Base-by-base conservation (phyloP, 2,797 vertebrate species). In the Sebastes oblongus region DNA sequence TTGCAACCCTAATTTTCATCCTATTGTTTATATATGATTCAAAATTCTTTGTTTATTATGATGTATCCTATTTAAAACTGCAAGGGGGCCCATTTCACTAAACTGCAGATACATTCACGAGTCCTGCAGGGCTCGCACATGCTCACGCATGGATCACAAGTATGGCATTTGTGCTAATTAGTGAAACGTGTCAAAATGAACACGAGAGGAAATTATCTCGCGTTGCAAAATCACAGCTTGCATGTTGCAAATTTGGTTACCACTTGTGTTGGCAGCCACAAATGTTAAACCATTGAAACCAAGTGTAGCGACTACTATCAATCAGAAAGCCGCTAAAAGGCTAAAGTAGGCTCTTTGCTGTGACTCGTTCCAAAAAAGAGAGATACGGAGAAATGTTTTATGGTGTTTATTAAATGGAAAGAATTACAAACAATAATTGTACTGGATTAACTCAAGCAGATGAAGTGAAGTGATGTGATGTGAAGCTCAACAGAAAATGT, bases 361-460 rank as follows among this genome's bases (percentile, higher is more conserved):
- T 46, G 42, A 46, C 42, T 46, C 42, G 7, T 46, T 46, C 42
- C 42, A 46, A 20, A 7, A 42, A 42, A 42, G 39, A 42, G 39
- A 42, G 39, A 42, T 14, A 39, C 13, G 2, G 13, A 39, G 42
- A 46, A 0, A 16, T 0, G 16, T 18, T 46, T 46, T 46, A 46
- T 46, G 7, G 42, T 18, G 42, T 46, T 46, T 46, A 46, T 46
- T 46, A 46, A 46, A 46, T 46, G 42, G 18, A 46, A 46, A 46
- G 42, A 46, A 46, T 46, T 46, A 18, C 42, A 46, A 46, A 18
- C 42, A 46, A 46, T 46, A 46, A 46, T 18, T 18, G 42, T 46
- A 18, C 42, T 46, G 42, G 42, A 46, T 46, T 46, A 46, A 46
- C 42, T 46, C 8, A 46, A 46, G 42, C 16, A 46, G 42, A 46